A percentile compares a stretch with the other conserved stretches of the same genome.
Evolutionary conservation across 1,140 invertebrate genomes (phyloP).

Genomic region (Oedothorax gibbosus): DNA sequence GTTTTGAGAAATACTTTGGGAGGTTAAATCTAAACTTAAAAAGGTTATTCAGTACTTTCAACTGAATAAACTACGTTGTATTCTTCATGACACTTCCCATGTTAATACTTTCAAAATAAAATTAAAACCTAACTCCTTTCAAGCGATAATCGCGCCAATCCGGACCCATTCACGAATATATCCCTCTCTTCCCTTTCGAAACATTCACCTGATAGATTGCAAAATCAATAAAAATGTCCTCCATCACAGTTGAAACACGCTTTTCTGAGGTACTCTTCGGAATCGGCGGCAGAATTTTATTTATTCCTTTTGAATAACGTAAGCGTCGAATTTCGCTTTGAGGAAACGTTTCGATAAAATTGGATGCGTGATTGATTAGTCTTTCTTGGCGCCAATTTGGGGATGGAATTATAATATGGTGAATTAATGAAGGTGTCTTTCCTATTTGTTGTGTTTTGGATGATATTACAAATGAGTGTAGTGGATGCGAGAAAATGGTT

Average conservation of each 20-base stretch:
- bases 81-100: no score
- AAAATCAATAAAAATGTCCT: conserved; percentile 61
- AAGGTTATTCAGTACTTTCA: no score
- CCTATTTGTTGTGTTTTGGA: no score
- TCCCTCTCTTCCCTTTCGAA: conserved; percentile 48
- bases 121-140: background rate
- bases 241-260: conserved; percentile 59
- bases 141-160: conserved; percentile 53
- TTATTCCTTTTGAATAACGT: conserved; percentile 37
- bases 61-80: no score
- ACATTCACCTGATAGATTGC: conserved; percentile 61
- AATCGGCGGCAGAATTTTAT: conserved; percentile 19
- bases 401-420: background rate
- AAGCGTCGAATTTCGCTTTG: conserved; percentile 33
- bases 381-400: background rate
- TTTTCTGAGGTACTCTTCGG: conserved; percentile 16
- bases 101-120: no score
- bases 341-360: conserved; percentile 34
- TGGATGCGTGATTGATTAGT: conserved; percentile 41
- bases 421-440: no score
- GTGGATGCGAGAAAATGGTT: no score
- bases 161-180: background rate
- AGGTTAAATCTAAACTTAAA: no score
- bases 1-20: no score
- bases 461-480: no score